phyloP scores from a whole-genome alignment of 1,140 invertebrate genomes.

The Diorhabda sublineata region DNA sequence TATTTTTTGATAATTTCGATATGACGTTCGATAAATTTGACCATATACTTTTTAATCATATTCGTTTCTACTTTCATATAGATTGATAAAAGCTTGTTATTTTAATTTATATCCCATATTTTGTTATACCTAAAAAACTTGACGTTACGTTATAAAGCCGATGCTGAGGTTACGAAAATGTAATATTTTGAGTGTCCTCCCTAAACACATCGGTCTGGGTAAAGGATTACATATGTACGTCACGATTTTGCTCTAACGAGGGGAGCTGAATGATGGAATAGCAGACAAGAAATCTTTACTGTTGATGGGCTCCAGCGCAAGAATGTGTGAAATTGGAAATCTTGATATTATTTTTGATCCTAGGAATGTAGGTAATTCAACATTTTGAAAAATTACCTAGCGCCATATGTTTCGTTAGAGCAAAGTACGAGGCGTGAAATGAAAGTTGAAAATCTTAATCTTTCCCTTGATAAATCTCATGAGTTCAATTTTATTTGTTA shows the following conservation, averaged over 20 bases:
- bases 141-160: not conserved
- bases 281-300: constrained; percentile 24
- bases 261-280: constrained; percentile 1
- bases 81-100: too few relatives aligned
- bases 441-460: too few relatives aligned
- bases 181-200: constrained; percentile 33
- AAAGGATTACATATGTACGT: constrained; percentile 35
- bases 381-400: not conserved
- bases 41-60: too few relatives aligned
- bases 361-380: not conserved
- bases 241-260: constrained; percentile 21
- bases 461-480: too few relatives aligned
- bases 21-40: too few relatives aligned
- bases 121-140: too few relatives aligned
- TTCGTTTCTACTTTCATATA: too few relatives aligned
- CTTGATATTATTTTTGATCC: not conserved
- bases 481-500: too few relatives aligned
- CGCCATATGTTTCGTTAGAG: too few relatives aligned
- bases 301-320: constrained; percentile 21
- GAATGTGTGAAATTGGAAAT: constrained; percentile 42
- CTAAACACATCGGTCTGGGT: constrained; percentile 24
- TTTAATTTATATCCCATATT: too few relatives aligned
- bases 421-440: too few relatives aligned
- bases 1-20: too few relatives aligned
- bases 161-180: constrained; percentile 20